These are phyloP conservation scores for Tachycineta bicolor DNA, from an alignment of 2,113 vertebrate species.

Conservation along the genomic window DNA sequence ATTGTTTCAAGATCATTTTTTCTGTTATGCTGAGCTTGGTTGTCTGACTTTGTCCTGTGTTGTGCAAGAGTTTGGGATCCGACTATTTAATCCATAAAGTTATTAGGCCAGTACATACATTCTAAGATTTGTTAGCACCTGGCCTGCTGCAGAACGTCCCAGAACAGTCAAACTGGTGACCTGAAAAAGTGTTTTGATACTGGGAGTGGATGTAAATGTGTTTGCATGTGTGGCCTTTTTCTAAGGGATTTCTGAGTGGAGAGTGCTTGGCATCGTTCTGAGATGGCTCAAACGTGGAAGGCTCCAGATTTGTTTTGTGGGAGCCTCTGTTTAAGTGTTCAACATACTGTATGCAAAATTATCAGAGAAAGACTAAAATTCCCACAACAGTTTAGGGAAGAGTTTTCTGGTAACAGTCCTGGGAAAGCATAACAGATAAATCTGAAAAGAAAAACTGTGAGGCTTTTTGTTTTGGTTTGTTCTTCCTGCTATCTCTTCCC, in stretches of 20 bases:
- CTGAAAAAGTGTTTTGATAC: neutral
- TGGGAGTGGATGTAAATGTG: neutral
- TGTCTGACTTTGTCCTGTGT: neutral
- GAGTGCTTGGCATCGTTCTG: neutral
- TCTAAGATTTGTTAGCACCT: neutral
- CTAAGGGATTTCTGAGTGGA: neutral
- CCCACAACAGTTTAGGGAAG: neutral
- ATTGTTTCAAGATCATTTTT: neutral
- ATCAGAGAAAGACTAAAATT: neutral
- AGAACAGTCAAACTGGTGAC: neutral
- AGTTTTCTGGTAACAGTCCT: neutral
- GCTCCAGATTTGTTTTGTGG: neutral
- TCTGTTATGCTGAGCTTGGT: neutral
- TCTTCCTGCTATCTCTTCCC: neutral
- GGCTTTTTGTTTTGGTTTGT: neutral
- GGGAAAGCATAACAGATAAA: neutral
- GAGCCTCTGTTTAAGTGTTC: neutral
- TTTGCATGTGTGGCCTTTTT: neutral
- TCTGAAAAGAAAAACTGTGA: neutral
- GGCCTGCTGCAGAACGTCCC: neutral
- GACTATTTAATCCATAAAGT: neutral
- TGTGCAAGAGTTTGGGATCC: neutral
- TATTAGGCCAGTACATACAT: neutral
- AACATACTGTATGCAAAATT: neutral
- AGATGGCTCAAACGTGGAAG: too few relatives aligned